These are phyloP conservation scores for Drosophila insularis DNA, from an alignment of 1,140 invertebrate genomes.

Conservation along the genomic window DNA sequence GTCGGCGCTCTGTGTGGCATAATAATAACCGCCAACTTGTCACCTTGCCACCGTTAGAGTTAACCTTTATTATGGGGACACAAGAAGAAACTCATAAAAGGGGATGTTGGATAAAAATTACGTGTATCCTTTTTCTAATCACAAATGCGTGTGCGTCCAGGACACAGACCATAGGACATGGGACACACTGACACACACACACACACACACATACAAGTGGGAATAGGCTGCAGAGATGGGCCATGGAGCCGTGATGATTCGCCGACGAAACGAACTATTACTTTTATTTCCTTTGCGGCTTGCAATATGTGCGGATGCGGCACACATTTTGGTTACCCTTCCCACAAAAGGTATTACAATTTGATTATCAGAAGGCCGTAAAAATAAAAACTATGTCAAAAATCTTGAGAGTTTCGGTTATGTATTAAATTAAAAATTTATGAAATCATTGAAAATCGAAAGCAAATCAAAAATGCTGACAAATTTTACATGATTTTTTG, in stretches of 20 bases:
- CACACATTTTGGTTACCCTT: slow-evolving; percentile 1
- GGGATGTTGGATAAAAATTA: slow-evolving; percentile 65
- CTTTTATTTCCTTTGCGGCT: slow-evolving; percentile 66
- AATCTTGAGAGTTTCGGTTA: too few relatives aligned
- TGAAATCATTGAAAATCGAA: background rate
- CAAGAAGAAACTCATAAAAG: slow-evolving; percentile 53
- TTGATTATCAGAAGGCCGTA: background rate
- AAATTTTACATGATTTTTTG: too few relatives aligned
- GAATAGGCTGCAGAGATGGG: background rate
- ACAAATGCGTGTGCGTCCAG: slow-evolving; percentile 44
- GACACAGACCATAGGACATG: background rate
- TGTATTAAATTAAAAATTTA: background rate
- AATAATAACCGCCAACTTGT: slow-evolving; percentile 78
- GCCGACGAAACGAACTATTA: slow-evolving; percentile 59
- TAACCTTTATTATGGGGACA: slow-evolving; percentile 53
- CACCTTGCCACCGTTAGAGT: slow-evolving; percentile 51
- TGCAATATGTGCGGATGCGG: slow-evolving; percentile 34
- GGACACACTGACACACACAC: background rate
- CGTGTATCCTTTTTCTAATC: slow-evolving; percentile 80
- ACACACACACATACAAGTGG: background rate
- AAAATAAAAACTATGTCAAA: background rate
- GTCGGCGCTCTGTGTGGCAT: slow-evolving; percentile 52
- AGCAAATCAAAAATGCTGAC: too few relatives aligned
- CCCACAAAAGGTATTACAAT: background rate
- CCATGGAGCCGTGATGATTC: slow-evolving; percentile 7